A percentile compares a stretch with the other conserved stretches of the same genome.
Evolutionary conservation across 2,113 vertebrate genomes (phyloP).

Genomic region (Centrocercus urophasianus): DNA sequence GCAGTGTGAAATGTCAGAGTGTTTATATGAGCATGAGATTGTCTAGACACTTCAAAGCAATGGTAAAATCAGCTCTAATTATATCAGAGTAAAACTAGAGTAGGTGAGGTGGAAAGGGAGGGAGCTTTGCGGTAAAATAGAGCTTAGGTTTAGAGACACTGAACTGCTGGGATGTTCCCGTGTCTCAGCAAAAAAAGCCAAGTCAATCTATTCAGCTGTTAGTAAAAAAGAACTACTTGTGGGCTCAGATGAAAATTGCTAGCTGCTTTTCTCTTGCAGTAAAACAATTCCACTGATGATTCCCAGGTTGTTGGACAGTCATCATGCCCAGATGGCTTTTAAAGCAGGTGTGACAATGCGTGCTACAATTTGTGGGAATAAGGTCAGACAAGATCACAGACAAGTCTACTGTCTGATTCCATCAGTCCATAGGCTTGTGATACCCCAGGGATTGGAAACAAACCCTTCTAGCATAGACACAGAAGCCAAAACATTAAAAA

Average conservation of each 20-base stretch:
- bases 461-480: not conserved
- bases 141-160: not conserved
- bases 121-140: not conserved
- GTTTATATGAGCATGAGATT: constrained; percentile 1
- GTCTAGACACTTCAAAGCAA: constrained; percentile 37
- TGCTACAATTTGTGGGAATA: not conserved
- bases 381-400: constrained; percentile 33
- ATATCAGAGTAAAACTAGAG: not conserved
- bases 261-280: not conserved
- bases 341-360: not conserved
- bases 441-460: not conserved
- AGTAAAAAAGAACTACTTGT: not conserved
- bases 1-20: not conserved
- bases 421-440: not conserved
- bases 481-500: not conserved
- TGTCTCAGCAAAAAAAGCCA: not conserved
- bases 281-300: not conserved
- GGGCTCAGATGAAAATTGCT: not conserved
- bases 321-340: not conserved
- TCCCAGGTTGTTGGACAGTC: constrained; percentile 20
- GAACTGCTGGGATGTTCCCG: not conserved
- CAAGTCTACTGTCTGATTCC: constrained; percentile 9
- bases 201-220: not conserved
- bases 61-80: constrained; percentile 25
- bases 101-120: not conserved